A percentile compares a stretch with the other conserved stretches of the same genome.
Evolutionary conservation across 2,888 invertebrate genomes (phyloP).

Genomic region (Pocota personata): DNA sequence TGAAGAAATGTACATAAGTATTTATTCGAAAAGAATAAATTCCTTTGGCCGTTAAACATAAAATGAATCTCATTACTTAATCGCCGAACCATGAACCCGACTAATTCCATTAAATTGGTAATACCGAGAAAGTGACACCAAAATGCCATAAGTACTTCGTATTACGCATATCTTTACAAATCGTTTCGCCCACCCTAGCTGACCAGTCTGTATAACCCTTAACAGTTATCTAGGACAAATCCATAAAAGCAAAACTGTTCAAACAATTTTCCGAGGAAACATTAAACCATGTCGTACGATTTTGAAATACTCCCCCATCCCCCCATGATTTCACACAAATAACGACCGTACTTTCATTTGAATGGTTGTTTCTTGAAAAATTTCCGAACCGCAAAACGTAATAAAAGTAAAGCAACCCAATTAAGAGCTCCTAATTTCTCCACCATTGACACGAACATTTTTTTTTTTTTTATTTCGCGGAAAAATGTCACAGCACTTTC

Average conservation of each 20-base stretch:
- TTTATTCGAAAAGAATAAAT: background rate
- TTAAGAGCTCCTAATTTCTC: slow-evolving; percentile 39
- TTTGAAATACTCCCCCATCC: too few relatives aligned
- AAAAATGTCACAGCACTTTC: slow-evolving; percentile 13
- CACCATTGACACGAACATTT: slow-evolving; percentile 44
- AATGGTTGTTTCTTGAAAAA: background rate
- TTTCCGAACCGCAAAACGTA: slow-evolving; percentile 13
- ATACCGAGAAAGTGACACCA: background rate
- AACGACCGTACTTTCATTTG: background rate
- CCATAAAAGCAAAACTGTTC: slow-evolving; percentile 6
- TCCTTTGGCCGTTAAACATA: background rate
- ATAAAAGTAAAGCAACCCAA: slow-evolving; percentile 33
- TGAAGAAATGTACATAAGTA: background rate
- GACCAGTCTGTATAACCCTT: background rate
- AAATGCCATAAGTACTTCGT: background rate
- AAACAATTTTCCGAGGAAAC: slow-evolving; percentile 9
- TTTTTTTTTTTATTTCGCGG: slow-evolving; percentile 16
- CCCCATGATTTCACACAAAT: background rate
- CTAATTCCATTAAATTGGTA: background rate
- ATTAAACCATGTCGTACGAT: background rate
- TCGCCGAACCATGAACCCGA: background rate
- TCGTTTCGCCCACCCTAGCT: background rate
- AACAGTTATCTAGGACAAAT: background rate
- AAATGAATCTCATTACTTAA: background rate
- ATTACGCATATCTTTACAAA: background rate